A percentile compares a stretch with the other conserved stretches of the same genome.
phyloP scores from a whole-genome alignment of 2,113 vertebrate species.

The Hepsetus odoe region DNA sequence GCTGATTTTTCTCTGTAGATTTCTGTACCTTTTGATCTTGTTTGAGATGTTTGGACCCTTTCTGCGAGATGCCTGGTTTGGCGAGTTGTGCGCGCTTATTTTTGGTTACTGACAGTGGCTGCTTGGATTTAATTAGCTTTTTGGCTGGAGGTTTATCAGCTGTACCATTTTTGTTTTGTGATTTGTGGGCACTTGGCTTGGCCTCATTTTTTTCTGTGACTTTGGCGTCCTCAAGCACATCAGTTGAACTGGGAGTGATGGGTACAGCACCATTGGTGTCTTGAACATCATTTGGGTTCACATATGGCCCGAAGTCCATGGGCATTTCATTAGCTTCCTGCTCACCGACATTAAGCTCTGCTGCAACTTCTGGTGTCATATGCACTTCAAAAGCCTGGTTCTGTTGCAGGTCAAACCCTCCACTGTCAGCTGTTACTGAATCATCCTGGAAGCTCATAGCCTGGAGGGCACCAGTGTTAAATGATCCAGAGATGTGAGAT shows the following conservation, averaged over 20 bases:
- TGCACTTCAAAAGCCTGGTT: constrained; percentile 49
- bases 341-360: constrained; percentile 53
- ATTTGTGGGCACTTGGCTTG: constrained; percentile 49
- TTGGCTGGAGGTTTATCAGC: constrained; percentile 45
- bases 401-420: constrained; percentile 56
- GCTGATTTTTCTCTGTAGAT: constrained; percentile 61
- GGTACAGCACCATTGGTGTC: constrained; percentile 63
- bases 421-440: constrained; percentile 50
- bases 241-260: constrained; percentile 38
- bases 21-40: constrained; percentile 32
- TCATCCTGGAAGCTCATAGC: constrained; percentile 53
- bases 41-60: constrained; percentile 64
- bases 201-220: constrained; percentile 54
- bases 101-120: constrained; percentile 54
- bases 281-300: constrained; percentile 79
- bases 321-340: constrained; percentile 58
- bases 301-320: constrained; percentile 65
- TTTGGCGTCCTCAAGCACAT: constrained; percentile 51
- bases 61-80: constrained; percentile 62
- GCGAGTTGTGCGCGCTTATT: constrained; percentile 59
- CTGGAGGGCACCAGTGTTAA: constrained; percentile 42
- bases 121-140: constrained; percentile 65
- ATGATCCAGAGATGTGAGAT: constrained; percentile 58
- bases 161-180: constrained; percentile 58
- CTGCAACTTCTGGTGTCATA: constrained; percentile 60